Base-by-base conservation (phyloP, 2,888 invertebrate genomes). In the Caenorhabditis angaria region DNA sequence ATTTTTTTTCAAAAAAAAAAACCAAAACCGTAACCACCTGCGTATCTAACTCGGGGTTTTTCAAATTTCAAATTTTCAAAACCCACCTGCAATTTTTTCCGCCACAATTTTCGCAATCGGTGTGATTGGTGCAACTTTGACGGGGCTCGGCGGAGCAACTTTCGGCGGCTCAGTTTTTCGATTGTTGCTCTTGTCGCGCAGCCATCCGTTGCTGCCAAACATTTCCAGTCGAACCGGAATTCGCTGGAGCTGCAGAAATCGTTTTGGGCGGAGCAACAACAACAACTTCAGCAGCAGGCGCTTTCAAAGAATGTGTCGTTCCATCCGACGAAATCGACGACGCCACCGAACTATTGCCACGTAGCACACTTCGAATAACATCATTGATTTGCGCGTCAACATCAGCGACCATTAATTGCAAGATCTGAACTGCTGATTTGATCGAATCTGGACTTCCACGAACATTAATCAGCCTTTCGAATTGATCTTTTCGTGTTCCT, bases 391-490 rank as follows among this genome's bases (percentile, higher is more conserved):
- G 55, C n/a, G 75, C 57, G 83, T 97, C 97, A 5, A 95, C 94
- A 90, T 97, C 97, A 88, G 94, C 94, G 86, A 97, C 94, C 85
- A 99, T 91, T 12, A 94, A 92, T 53, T 93, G 92, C 82, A 99
- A 97, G 85, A 97, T 91, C 82, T 91, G 91, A 87, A 94, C 93
- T 61, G 97, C 97, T 88, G 95, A 78, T 76, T 68, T 70, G 55
- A 83, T 80, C 1, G 81, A 67, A 1, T 85, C 85, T 4, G 70
- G 61, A 2, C 76, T 70, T 53, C 86, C 86, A 60, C 94, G 95
- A 87, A 99, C 95, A 51, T 95, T 95, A 80, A 99, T 95, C 86
- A 93, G 93, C 82, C 97, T 91, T 88, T 96, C 94, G 20, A 10
- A 14, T 89, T 94, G 94, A 32, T 88, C 87, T 89, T 95, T 94